Base-by-base conservation (phyloP, 1,140 invertebrate species). In the Littorina saxatilis region DNA sequence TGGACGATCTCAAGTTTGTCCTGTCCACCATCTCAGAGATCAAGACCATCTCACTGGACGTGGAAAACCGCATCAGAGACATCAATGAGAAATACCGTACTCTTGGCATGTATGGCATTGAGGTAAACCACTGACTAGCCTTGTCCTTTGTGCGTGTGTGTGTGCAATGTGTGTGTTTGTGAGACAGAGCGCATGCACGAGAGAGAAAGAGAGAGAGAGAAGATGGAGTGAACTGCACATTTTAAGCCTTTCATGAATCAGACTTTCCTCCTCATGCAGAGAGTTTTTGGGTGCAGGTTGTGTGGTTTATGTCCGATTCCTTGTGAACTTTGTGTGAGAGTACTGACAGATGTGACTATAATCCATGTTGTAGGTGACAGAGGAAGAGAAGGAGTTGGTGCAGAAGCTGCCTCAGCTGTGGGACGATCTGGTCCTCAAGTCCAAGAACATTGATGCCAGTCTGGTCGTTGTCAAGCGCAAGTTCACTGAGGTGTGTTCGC, bases 1-100 rank as follows among this genome's bases (percentile, higher is more conserved):
- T 98, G 17, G 95, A 96, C 78, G 94, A 96, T 82, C 96, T 98
- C 85, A 98, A 97, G 92, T 93, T 94, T 86, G 95, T 98, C 0
- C 95, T 98, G 94, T 94, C 95, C 86, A 95, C 96, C 0, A 97
- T 98, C 75, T 93, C 95, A 7, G 94, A 94, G 50, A 94, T 97
- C 58, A 95, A 96, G 86, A 94, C 94, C 50, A 94, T 95, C 86
- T 95, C 95, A 4, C 93, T 97, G 39, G 95, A 95, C 79, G 94
- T 96, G 4, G 96, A 93, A 83, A 88, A 83, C 23, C 86, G 96
- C 91, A 94, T 97, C 29, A 93, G 94, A 83, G 96, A 95, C 87
- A 93, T 94, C 27, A 94, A 94, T 72, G 94, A 94, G 83, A 90
- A 93, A 89, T 94, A 94, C 80, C 79, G 91, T 58, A 92, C 91